Evolutionary conservation across 2,797 vertebrate species (phyloP).

Genomic region (Strix occidentalis): DNA sequence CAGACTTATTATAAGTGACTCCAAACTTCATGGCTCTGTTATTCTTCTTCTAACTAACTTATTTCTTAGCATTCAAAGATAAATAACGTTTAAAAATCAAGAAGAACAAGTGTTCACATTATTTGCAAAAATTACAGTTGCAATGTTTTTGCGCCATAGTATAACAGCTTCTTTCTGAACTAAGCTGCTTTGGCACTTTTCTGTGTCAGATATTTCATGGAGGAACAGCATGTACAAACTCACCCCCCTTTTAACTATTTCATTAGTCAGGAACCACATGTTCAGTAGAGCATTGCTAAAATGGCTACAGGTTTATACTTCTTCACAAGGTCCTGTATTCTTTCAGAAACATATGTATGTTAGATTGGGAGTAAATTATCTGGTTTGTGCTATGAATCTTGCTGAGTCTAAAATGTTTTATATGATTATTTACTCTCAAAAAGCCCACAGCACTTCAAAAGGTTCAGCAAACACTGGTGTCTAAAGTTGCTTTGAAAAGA

Average conservation of each 20-base stretch:
- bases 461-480: background rate
- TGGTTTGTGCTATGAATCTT: background rate
- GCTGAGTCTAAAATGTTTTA: background rate
- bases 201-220: background rate
- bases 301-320: background rate
- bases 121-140: background rate
- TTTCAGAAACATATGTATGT: background rate
- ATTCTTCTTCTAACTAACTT: background rate
- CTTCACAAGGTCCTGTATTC: background rate
- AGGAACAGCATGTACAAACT: background rate
- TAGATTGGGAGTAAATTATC: background rate
- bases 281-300: background rate
- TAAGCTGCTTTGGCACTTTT: background rate
- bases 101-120: background rate
- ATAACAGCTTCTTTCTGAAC: background rate
- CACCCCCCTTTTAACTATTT: background rate
- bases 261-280: background rate
- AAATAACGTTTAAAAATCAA: background rate
- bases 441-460: background rate
- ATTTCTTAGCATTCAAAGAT: constrained; percentile 1
- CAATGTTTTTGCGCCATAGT: background rate
- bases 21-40: background rate
- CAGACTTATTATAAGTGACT: background rate
- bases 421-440: background rate
- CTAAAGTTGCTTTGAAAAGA: background rate